A percentile compares a stretch with the other conserved stretches of the same genome.
phyloP scores from a whole-genome alignment of 2,888 invertebrate genomes.

The Orgyia antiqua region DNA sequence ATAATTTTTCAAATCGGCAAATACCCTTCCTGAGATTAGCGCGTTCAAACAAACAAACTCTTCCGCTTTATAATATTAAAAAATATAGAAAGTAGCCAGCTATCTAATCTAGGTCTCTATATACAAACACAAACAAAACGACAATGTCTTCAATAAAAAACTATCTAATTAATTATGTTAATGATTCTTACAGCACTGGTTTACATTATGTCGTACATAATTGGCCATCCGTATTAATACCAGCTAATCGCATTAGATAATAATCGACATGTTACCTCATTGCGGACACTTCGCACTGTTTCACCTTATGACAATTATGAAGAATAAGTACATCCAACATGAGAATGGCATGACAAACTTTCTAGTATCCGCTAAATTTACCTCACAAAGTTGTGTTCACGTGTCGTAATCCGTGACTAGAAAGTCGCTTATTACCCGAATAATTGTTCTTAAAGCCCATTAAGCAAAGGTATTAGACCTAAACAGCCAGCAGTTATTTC shows the following conservation, averaged over 20 bases:
- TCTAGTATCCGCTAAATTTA: constrained; percentile 50
- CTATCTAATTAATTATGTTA: no score
- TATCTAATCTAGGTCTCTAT: no score
- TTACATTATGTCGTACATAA: no score
- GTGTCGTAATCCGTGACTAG: constrained; percentile 50
- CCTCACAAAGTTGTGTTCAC: constrained; percentile 46
- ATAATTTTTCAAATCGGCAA: no score
- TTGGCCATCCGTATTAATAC: constrained; percentile 44
- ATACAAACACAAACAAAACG: no score
- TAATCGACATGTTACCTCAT: constrained; percentile 36
- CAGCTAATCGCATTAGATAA: constrained; percentile 48
- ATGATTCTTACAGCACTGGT: no score
- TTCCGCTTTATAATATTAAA: no score
- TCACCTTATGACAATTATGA: constrained; percentile 44
- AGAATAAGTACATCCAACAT: constrained; percentile 33
- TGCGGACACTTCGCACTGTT: constrained; percentile 44
- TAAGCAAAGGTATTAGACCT: constrained; percentile 24
- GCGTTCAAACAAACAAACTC: no score
- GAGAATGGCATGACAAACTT: constrained; percentile 37
- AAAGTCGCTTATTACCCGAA: constrained; percentile 49
- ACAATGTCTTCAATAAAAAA: no score
- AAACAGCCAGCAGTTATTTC: no score
- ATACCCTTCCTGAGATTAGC: no score
- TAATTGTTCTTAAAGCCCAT: constrained; percentile 37
- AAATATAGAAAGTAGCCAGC: no score